Base-by-base conservation (phyloP, 1,140 invertebrate species). In the Tenebrio molitor region DNA sequence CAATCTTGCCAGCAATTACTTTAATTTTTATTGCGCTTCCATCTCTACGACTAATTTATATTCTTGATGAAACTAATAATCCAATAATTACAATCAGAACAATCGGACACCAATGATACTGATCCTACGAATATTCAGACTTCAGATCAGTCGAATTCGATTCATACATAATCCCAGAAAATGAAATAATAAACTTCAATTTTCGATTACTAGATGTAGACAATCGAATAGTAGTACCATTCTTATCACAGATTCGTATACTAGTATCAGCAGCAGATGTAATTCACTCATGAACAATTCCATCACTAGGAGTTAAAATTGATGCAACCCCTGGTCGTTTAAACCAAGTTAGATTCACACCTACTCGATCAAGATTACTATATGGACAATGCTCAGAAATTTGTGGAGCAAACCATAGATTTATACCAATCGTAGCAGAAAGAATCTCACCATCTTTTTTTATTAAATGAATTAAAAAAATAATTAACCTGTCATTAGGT, bases 341-440 rank as follows among this genome's bases (percentile, higher is more conserved):
- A 82, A 92, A 91, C 83, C 87, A 91, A 88, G 80, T 85, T 63
- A 85, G 74, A 70, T 85, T 90, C 80, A 81, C 81, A 75, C 81
- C 86, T 80, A 88, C 86, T 74, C 85, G 86, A 39, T 78, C 86
- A 29, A 89, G 90, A 44, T 72, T 90, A 77, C 90, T 86, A 82
- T 91, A 83, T 84, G 90, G 91, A 0, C 90, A 93, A 87, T 93
- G 91, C 83, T 92, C 91, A 79, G 91, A 93, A 88, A 91, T 93
- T 87, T 93, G 91, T 87, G 90, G 91, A 4, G 84, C n/a, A n/a
- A n/a, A n/a, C n/a, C n/a, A n/a, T n/a, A n/a, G n/a, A n/a, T n/a
- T n/a, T n/a, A n/a, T n/a, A n/a, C n/a, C n/a, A n/a, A n/a, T n/a
- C n/a, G n/a, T n/a, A n/a, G n/a, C n/a, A n/a, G n/a, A n/a, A n/a